Evolutionary conservation across 2,797 vertebrate genomes (phyloP), one percentile per base, ranked within the genome.

Genomic region (Acanthurus tractus): DNA sequence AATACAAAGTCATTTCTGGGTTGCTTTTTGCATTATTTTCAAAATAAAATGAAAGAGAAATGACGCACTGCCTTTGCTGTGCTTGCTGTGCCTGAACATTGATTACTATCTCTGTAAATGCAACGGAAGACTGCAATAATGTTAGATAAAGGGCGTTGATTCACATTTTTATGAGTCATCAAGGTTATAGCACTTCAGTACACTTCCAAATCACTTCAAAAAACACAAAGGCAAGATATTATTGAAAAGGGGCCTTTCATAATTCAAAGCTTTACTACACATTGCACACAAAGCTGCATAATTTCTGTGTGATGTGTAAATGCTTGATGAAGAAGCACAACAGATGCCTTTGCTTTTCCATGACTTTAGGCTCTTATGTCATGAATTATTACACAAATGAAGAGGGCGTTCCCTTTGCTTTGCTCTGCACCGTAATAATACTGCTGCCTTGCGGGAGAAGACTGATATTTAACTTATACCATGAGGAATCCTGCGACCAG

Each of bases 401-500:
- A 74, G 15, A 17, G 63, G 11, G 45, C 2, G 29, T 45, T 75
- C 64, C 63, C 34, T 34, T 42, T 44, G 52, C 62, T 74, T 52
- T 34, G 14, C 3, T 23, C 49, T 14, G 13, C 7, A 18, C 52
- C 74, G 42, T 54, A 65, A 78, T 65, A 72, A 81, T 13, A 34
- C 57, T 13, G 44, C 66, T 14, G 65, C 76, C 63, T 89, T 49
- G 49, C 20, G 14, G 65, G 18, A 66, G 48, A 66, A 49, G 65
- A 79, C 64, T 23, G 76, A 87, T 79, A 82, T 85, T 83, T 81
- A 55, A 90, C 78, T 82, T 81, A 87, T 83, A 57, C 38, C 20
- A 58, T 78, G 79, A 83, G 79, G 89, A 84, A 70, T 75, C 56
- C 56, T 52, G 70, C 76, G 74, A 36, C 53, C 23, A 14, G 62